Base-by-base conservation (phyloP, 2,797 vertebrate species). In the Echeneis naucrates region DNA sequence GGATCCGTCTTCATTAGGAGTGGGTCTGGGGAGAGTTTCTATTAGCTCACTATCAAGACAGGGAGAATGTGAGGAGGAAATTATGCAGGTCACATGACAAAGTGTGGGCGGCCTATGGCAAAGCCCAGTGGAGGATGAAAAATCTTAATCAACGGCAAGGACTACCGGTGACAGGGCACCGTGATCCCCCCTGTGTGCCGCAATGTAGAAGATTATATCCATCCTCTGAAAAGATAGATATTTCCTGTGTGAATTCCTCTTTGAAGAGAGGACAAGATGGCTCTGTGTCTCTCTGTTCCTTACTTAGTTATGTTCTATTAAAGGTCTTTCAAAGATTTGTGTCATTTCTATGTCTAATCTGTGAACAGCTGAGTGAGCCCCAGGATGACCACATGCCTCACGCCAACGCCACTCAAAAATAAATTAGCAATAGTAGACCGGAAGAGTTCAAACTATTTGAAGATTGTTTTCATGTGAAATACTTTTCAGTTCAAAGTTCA, bases 11-110 rank as follows among this genome's bases (percentile, higher is more conserved):
- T 93, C 91, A 93, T 94, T 93, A 93, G 82, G 54, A 84, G 68
- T 56, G 16, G 85, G 91, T 92, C 89, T 89, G 77, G 64, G 66
- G 80, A 88, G 86, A 79, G 81, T 89, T 91, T 91, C 90, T 89
- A 92, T 94, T 92, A 93, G 89, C 86, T 85, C 76, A 33, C 91
- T 78, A 92, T 93, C 92, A 90, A 92, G 92, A 93, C 92, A 74
- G 68, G 76, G 74, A 71, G 81, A 84, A 76, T 65, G 83, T 56
- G 79, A 81, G 87, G 76, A 79, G 87, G 90, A 91, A 92, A 93
- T 92, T 90, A 90, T 62, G 62, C 86, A 84, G 86, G 87, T 90
- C 89, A 87, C 80, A 80, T 85, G 88, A 92, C 87, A 90, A 89
- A 91, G 88, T 81, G 71, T 55, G 19, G 45, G 78, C 30, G 32